Base-by-base conservation (phyloP, 1,140 invertebrate species). In the Homarus americanus region DNA sequence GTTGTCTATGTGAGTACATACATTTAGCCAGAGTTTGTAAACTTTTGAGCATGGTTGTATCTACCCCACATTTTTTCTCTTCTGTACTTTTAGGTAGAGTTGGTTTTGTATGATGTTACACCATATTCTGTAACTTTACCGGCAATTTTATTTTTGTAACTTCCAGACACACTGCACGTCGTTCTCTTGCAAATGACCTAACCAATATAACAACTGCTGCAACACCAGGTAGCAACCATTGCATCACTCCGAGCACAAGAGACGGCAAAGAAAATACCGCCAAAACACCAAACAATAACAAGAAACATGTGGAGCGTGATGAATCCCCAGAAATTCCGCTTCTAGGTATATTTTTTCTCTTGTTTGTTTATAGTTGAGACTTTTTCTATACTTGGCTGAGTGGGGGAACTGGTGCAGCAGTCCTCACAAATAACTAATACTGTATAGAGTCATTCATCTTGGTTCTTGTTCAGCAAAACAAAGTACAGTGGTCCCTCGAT, bases 181-280 rank as follows among this genome's bases (percentile, higher is more conserved):
- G 86, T 20, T 88, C 86, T 66, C 63, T 88, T 28, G 76, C 36
- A 12, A 41, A 41, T 40, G 86, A 88, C 28, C 44, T 88, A 7
- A 88, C 76, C 36, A 82, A 88, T 32, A 24, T 88, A 10, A 40
- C 36, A 32, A 20, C 58, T 66, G 15, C 75, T 20, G 20, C 63
- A n/a, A 32, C 63, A 20, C 24, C 38, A 5, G 24, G 41, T 24
- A 73, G 41, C 53, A 72, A 34, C 7, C 20, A 40, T 20, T 2
- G 28, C 12, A 49, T n/a, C 28, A 72, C 5, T 34, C 24, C n/a
- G 1, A 41, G 34, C 2, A 38, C 32, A 58, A 66, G 38, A 80
- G 58, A 44, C 28, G 86, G 86, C 20, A 79, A 88, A 88, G 58
- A 87, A 41, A 76, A 87, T 38, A 24, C 80, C 0, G 4, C 24